These are phyloP conservation scores for Pocillopora verrucosa DNA, from an alignment of 64 coral and sea anemone genomes.

Conservation along the genomic window DNA sequence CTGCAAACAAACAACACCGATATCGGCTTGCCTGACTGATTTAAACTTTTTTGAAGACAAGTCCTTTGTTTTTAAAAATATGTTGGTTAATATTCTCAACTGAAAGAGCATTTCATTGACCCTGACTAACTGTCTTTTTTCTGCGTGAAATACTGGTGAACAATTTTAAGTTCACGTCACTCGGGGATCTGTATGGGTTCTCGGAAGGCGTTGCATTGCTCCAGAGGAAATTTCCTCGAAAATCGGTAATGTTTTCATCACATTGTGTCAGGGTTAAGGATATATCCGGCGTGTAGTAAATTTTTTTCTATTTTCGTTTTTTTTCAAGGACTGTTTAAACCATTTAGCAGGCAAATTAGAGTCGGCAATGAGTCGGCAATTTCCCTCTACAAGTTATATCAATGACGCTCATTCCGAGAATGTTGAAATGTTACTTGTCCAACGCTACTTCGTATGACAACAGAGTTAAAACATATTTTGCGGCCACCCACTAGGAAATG, in stretches of 20 bases:
- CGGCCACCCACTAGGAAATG: constrained; percentile 15
- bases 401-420: background rate
- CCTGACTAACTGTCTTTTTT: too few relatives aligned
- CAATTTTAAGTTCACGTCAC: background rate
- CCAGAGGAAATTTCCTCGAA: background rate
- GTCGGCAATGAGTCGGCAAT: background rate
- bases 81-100: too few relatives aligned
- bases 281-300: background rate
- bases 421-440: background rate
- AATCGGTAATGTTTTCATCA: background rate
- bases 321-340: background rate
- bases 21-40: background rate
- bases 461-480: background rate
- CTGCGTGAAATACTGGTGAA: background rate
- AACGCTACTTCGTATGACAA: background rate
- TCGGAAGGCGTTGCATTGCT: background rate
- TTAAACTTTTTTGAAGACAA: background rate
- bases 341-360: background rate
- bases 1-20: background rate
- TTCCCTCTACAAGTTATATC: background rate
- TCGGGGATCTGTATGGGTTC: background rate
- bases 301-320: background rate
- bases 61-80: background rate
- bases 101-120: too few relatives aligned
- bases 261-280: background rate